These are phyloP conservation scores for Myotis lucifugus DNA, from an alignment of 2,113 vertebrate species.

Conservation along the genomic window DNA sequence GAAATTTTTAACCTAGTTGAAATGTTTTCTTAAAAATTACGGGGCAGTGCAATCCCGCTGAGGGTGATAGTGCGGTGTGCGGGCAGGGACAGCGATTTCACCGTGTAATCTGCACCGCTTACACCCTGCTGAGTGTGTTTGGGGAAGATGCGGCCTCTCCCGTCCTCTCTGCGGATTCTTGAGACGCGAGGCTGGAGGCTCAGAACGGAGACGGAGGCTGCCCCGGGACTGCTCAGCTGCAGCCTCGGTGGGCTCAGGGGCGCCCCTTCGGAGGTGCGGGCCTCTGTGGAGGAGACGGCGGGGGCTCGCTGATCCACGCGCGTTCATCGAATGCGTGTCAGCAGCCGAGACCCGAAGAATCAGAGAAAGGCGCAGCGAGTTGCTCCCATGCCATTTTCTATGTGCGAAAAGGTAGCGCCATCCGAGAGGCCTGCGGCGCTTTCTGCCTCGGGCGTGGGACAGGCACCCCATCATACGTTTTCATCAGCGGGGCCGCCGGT, in stretches of 20 bases:
- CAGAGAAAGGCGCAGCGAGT: constrained; percentile 57
- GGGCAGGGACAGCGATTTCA: not conserved
- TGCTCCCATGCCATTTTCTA: constrained; percentile 70
- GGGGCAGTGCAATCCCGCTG: constrained; percentile 19
- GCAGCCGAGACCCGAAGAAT: constrained; percentile 63
- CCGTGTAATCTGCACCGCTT: not conserved
- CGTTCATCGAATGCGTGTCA: constrained; percentile 77
- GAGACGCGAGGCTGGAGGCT: not conserved
- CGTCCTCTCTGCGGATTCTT: not conserved
- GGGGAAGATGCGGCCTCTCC: not conserved
- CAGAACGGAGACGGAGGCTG: not conserved
- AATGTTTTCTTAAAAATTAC: constrained; percentile 51
- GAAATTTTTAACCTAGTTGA: not conserved
- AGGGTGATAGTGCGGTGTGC: not conserved
- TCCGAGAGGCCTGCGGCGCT: constrained; percentile 56
- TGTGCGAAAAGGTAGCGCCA: constrained; percentile 62
- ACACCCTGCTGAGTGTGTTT: not conserved
- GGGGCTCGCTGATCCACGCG: constrained; percentile 71
- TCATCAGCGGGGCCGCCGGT: constrained; percentile 44
- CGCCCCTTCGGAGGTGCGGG: constrained; percentile 46
- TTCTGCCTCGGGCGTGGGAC: constrained; percentile 62
- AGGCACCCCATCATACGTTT: constrained; percentile 63
- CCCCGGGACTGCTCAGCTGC: not conserved
- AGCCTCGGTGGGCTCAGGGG: constrained; percentile 14
- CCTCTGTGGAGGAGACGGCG: not conserved